Evolutionary conservation across 2,797 vertebrate genomes (phyloP), one percentile per base, ranked within the genome.

Genomic region (Naso thynnoides): DNA sequence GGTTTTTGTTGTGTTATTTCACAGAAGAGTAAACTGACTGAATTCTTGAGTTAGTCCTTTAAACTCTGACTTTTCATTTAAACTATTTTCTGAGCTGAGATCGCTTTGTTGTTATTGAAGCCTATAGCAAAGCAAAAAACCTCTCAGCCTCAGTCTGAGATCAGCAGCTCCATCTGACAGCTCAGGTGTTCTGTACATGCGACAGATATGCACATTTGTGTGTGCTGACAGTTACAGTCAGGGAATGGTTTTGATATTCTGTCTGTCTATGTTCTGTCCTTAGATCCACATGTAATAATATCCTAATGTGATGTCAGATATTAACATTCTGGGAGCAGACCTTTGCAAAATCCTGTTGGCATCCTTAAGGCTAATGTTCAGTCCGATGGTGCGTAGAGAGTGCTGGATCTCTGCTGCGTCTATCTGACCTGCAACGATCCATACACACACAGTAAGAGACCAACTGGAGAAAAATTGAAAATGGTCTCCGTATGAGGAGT

Each of bases 371-470:
- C 94, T 94, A 55, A 98, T 89, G 31, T 94, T 86, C 64, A 97
- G 92, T 5, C 97, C 97, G 0, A 97, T 85, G 29, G 86, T 78
- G 14, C 64, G 93, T n/a, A 98, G 93, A 42, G 94, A 95, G 55
- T 95, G 93, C 70, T 95, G 96, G 76, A 98, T 97, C 91, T 98
- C 97, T 0, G 91, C 91, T 44, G 91, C 95, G 39, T 98, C 97
- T 0, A 98, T 96, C 19, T 91, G 64, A 83, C 96, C 97, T 98
- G 88, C 18, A 74, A 45, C 72, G 19, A 80, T 7, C 44, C 68
- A 70, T 49, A 67, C 64, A 80, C 45, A 19, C 41, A 38, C 23
- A 74, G 18, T 3, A 5, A 59, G 26, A 44, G 5, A 64, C 6
- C 70, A 8, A 61, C n/a, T 48, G 6, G 5, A 42, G 10, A n/a